Evolutionary conservation across 2,797 vertebrate species (phyloP).

Genomic region (Micromesistius poutassou): DNA sequence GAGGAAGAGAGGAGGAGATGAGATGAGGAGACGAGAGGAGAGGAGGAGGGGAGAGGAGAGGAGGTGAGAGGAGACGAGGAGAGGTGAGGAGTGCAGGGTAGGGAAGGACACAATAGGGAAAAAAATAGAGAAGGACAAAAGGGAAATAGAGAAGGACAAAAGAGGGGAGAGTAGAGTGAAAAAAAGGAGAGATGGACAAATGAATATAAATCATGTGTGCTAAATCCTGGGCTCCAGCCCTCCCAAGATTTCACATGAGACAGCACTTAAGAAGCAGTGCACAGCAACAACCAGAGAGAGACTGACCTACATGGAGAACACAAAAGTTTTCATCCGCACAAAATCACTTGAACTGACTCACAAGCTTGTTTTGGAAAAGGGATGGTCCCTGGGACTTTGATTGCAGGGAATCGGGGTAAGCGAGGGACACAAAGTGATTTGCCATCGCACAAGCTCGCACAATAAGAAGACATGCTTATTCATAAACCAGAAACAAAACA

Average conservation of each 20-base stretch:
- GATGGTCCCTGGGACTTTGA: no score
- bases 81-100: background rate
- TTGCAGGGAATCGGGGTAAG: background rate
- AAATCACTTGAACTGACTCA: slow-evolving; percentile 15
- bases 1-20: slow-evolving; percentile 9
- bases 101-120: background rate
- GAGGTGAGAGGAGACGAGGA: no score
- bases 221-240: slow-evolving; percentile 29
- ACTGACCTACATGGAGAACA: slow-evolving; percentile 61
- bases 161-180: background rate
- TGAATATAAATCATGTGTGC: background rate
- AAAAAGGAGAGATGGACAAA: background rate
- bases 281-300: slow-evolving; percentile 39
- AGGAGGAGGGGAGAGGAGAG: background rate
- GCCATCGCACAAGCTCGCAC: background rate
- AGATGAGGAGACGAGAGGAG: background rate
- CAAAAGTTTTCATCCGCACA: slow-evolving; percentile 25
- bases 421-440: background rate
- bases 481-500: background rate
- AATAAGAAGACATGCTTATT: background rate
- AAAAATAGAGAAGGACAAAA: background rate
- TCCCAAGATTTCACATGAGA: slow-evolving; percentile 41
- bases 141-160: background rate
- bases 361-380: background rate
- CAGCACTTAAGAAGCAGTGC: slow-evolving; percentile 52